Evolutionary conservation across 2,888 invertebrate genomes (phyloP).

Genomic region (Alitta virens): DNA sequence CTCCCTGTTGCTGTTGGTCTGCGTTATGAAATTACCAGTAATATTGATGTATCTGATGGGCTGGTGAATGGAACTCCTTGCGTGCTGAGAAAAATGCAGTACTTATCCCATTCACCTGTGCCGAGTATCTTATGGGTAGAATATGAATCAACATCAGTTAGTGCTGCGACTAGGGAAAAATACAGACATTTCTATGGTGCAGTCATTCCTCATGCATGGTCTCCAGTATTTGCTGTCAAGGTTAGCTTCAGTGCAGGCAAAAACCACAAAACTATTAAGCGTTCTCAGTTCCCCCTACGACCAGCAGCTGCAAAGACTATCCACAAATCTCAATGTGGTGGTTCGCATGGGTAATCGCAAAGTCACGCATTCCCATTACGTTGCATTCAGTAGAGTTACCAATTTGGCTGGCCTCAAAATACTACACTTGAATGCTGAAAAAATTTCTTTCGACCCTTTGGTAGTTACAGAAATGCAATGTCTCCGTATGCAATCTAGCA

Average conservation of each 20-base stretch:
- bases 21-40: background rate
- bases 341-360: background rate
- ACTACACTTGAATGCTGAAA: background rate
- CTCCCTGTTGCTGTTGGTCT: background rate
- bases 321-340: slow-evolving; percentile 1
- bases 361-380: background rate
- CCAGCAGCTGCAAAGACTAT: slow-evolving; percentile 6
- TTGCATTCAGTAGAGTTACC: background rate
- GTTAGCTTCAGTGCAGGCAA: background rate
- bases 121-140: background rate
- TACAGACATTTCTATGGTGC: background rate
- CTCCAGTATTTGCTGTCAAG: background rate
- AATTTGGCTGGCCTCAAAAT: background rate
- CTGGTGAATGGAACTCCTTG: background rate
- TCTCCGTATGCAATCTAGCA: background rate
- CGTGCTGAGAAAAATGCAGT: background rate
- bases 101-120: background rate
- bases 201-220: background rate
- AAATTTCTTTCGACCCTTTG: background rate
- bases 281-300: slow-evolving; percentile 1
- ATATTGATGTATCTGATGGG: background rate
- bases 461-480: background rate
- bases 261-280: background rate
- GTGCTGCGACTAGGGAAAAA: background rate
- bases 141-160: background rate